A percentile compares a stretch with the other conserved stretches of the same genome.
Evolutionary conservation across 2,113 vertebrate genomes (phyloP).

Genomic region (Eulemur macaco): DNA sequence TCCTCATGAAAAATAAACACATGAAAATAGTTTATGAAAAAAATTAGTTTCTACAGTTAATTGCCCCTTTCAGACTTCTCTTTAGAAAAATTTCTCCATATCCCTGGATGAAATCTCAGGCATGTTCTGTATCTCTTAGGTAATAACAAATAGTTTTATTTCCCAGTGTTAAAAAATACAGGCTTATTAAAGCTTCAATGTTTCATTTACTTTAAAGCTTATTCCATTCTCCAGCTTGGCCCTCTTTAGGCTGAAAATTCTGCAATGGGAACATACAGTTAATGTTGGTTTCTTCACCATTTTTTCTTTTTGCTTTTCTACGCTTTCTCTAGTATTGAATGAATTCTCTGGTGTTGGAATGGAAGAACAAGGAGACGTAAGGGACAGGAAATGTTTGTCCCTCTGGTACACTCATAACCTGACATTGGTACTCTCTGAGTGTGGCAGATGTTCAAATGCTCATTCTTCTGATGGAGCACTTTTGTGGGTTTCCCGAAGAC

Average conservation of each 20-base stretch:
- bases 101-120: conserved; percentile 22
- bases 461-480: background rate
- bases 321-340: background rate
- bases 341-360: background rate
- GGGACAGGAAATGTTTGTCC: background rate
- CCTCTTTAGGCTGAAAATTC: background rate
- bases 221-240: background rate
- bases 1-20: background rate
- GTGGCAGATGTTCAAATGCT: background rate
- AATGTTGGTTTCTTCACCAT: background rate
- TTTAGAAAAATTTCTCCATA: background rate
- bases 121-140: background rate
- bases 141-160: background rate
- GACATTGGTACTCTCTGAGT: background rate
- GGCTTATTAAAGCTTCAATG: background rate
- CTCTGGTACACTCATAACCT: background rate
- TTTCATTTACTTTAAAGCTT: background rate
- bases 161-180: background rate
- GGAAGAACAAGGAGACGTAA: background rate
- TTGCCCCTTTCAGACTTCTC: background rate
- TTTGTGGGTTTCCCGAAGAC: background rate
- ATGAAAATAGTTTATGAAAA: background rate
- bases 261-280: background rate
- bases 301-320: background rate
- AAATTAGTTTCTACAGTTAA: background rate